Conservation (phyloP, 2,113 vertebrate genomes). For the Nycticorax nycticorax region DNA sequence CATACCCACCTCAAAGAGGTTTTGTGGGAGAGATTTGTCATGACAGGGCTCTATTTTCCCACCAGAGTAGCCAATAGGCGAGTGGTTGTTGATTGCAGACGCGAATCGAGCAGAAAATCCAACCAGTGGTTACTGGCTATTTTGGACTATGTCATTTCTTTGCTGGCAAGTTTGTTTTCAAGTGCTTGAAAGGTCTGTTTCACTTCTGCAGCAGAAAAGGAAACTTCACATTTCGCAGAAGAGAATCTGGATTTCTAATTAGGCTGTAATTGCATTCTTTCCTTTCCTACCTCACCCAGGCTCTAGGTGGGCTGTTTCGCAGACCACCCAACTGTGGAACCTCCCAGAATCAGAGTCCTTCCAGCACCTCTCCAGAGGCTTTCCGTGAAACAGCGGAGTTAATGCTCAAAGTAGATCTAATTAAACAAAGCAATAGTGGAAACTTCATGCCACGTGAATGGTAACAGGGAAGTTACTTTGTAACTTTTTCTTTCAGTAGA, state of each 20-base stretch:
- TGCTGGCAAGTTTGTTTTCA: not conserved
- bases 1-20: not conserved
- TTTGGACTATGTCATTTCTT: not conserved
- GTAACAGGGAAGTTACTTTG: not conserved
- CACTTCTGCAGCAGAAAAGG: slow-evolving; percentile 17
- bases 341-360: not conserved
- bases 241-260: slow-evolving; percentile 61
- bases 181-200: slow-evolving; percentile 17
- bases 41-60: not conserved
- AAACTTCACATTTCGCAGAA: slow-evolving; percentile 7
- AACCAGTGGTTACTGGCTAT: not conserved
- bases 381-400: not conserved
- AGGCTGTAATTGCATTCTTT: slow-evolving; percentile 57
- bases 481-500: not conserved
- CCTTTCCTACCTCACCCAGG: not conserved
- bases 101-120: not conserved
- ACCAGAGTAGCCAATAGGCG: not conserved
- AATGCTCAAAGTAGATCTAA: not conserved
- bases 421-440: not conserved
- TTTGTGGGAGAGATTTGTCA: not conserved
- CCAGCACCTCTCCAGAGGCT: not conserved
- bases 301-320: not conserved
- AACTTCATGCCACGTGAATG: rapidly evolving
- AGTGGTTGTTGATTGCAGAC: not conserved
- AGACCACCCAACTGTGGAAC: slow-evolving; percentile 52